These are phyloP conservation scores for Sus cebifrons DNA, from an alignment of 2,797 vertebrate genomes.

Conservation along the genomic window DNA sequence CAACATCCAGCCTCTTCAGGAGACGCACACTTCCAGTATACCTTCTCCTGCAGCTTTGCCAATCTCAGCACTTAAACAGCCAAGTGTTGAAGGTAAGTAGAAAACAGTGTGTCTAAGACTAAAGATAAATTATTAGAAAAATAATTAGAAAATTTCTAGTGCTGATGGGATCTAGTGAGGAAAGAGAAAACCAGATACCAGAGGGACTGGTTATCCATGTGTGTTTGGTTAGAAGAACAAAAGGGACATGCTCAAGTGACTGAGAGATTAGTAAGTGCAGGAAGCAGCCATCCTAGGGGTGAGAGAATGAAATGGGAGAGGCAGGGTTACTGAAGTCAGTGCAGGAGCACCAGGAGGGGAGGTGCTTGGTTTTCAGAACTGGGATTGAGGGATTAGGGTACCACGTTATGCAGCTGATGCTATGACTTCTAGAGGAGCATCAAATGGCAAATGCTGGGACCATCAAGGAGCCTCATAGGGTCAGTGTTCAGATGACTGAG, in stretches of 20 bases:
- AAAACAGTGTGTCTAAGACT: constrained; percentile 49
- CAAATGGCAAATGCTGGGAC: neutral
- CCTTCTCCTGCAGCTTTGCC: constrained; percentile 94
- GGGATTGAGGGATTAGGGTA: neutral
- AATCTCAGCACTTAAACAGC: constrained; percentile 95
- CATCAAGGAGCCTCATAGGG: neutral
- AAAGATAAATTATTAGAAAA: constrained; percentile 46
- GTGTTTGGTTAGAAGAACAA: neutral
- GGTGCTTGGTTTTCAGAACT: constrained; percentile 1
- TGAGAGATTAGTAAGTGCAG: neutral
- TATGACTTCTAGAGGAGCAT: constrained; percentile 1
- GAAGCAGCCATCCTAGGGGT: neutral
- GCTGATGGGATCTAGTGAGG: neutral
- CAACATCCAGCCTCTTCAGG: constrained; percentile 92
- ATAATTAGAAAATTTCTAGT: constrained; percentile 14
- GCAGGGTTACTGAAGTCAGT: neutral
- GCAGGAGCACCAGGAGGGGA: neutral
- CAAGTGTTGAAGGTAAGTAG: constrained; percentile 93
- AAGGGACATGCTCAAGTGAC: neutral
- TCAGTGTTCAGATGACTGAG: neutral
- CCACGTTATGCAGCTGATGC: neutral
- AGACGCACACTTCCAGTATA: constrained; percentile 91
- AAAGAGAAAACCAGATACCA: constrained; percentile 26
- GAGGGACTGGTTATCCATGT: constrained; percentile 8
- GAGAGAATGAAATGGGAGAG: neutral